phyloP scores from a whole-genome alignment of 2,113 vertebrate genomes.

The Willisornis vidua region DNA sequence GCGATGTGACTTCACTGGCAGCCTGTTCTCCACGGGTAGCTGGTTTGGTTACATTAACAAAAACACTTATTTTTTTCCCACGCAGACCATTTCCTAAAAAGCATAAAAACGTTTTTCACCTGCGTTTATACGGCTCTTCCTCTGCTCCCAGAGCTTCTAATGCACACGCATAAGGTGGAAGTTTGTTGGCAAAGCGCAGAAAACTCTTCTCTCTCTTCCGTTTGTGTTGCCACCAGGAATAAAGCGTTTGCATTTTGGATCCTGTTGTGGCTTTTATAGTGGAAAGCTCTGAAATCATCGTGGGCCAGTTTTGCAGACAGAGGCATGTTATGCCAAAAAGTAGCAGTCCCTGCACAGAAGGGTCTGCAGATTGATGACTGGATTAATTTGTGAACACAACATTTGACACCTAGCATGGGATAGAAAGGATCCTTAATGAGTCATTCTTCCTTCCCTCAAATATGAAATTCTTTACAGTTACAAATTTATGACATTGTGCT shows the following conservation, averaged over 20 bases:
- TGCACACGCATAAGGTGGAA: background rate
- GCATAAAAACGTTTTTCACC: background rate
- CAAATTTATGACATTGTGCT: background rate
- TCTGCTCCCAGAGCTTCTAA: background rate
- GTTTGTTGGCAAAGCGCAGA: background rate
- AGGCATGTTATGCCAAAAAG: background rate
- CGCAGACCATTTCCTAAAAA: background rate
- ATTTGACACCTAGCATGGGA: background rate
- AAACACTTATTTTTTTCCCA: background rate
- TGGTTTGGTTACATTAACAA: background rate
- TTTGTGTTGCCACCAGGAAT: background rate
- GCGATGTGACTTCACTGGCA: rapidly evolving
- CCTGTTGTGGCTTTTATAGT: background rate
- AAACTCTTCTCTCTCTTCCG: background rate
- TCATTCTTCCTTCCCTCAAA: background rate
- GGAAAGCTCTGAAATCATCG: background rate
- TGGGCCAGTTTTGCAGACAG: background rate
- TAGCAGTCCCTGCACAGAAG: background rate
- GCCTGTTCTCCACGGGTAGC: background rate
- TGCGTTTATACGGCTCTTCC: background rate
- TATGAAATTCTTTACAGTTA: rapidly evolving
- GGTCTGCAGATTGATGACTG: background rate
- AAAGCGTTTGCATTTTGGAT: background rate
- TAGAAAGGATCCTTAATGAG: background rate
- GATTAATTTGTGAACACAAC: background rate